Evolutionary conservation across 2,113 vertebrate species (phyloP).

Genomic region (Apodemus sylvaticus): DNA sequence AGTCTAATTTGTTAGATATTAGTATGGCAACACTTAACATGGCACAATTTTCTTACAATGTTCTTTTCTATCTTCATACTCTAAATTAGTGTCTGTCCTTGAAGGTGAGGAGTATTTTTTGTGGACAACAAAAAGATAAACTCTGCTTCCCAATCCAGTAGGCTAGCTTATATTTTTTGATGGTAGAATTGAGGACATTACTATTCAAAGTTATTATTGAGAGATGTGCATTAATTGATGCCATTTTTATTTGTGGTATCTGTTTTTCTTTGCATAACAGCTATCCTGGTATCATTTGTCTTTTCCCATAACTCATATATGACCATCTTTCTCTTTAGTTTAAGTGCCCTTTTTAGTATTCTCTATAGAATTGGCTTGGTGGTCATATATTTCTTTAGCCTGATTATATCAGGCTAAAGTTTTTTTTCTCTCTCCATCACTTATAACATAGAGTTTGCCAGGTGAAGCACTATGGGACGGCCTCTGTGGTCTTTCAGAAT

Average conservation of each 20-base stretch:
- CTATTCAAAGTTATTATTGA: not conserved
- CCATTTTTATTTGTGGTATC: not conserved
- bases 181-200: not conserved
- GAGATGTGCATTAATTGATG: not conserved
- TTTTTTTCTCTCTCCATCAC: not conserved
- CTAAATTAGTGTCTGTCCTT: not conserved
- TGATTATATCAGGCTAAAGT: not conserved
- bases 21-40: no score
- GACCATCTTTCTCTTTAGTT: not conserved
- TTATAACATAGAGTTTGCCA: not conserved
- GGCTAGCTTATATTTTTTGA: not conserved
- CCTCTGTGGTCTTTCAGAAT: not conserved
- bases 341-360: not conserved
- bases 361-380: not conserved
- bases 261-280: not conserved
- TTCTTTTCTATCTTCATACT: not conserved
- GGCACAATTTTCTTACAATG: not conserved
- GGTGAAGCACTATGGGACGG: not conserved
- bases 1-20: not conserved
- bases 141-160: not conserved
- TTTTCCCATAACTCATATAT: not conserved
- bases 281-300: not conserved
- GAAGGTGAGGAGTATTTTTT: not conserved
- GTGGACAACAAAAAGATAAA: not conserved
- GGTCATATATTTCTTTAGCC: not conserved